phyloP scores from a whole-genome alignment of 2,888 invertebrate species.

The Caenorhabditis afra region DNA sequence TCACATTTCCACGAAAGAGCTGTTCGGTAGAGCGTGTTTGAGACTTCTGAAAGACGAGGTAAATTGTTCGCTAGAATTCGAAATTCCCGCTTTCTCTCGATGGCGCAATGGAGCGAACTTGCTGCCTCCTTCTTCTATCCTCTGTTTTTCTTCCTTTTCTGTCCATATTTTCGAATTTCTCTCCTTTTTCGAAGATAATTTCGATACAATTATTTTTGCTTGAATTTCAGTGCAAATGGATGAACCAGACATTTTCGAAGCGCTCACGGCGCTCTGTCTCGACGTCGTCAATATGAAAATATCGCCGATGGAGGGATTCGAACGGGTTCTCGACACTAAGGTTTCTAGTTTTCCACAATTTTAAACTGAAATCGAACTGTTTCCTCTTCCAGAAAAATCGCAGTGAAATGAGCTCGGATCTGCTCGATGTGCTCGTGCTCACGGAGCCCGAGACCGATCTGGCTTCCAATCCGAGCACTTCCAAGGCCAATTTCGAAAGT shows the following conservation, averaged over 20 bases:
- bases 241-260: slow-evolving; percentile 22
- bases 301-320: slow-evolving; percentile 33
- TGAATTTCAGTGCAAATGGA: slow-evolving; percentile 4
- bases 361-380: background rate
- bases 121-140: no score
- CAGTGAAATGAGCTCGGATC: slow-evolving; percentile 45
- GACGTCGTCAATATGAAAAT: slow-evolving; percentile 39
- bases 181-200: no score
- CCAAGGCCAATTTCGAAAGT: slow-evolving; percentile 52
- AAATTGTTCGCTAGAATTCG: no score
- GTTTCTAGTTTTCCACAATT: slow-evolving; percentile 18
- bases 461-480: slow-evolving; percentile 29
- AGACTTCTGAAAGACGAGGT: no score
- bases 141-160: no score
- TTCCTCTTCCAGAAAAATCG: slow-evolving; percentile 36
- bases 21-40: no score
- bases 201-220: no score
- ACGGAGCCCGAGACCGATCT: slow-evolving; percentile 66
- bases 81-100: no score
- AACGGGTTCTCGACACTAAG: slow-evolving; percentile 29
- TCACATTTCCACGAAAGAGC: no score
- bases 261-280: slow-evolving; percentile 45
- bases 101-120: no score
- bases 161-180: background rate
- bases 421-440: slow-evolving; percentile 70